phyloP scores from a whole-genome alignment of 2,113 vertebrate genomes.

The Calcarius ornatus region DNA sequence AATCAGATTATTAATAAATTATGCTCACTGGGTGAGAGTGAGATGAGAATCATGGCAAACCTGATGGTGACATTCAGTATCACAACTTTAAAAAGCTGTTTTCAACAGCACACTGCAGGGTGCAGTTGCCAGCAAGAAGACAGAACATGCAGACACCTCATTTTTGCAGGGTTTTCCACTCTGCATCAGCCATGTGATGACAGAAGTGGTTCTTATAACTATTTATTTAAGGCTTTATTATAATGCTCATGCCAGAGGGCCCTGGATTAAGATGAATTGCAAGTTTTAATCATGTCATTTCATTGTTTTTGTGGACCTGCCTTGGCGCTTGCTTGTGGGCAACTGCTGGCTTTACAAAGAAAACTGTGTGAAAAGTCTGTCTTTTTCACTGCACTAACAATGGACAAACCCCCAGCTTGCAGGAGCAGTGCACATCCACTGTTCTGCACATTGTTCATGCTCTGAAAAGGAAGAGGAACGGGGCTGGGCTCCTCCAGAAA shows the following conservation, averaged over 20 bases:
- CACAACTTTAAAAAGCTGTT: background rate
- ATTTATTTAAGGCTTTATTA: background rate
- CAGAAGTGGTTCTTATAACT: background rate
- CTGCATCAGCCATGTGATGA: background rate
- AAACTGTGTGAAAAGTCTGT: background rate
- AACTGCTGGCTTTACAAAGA: background rate
- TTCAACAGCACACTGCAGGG: background rate
- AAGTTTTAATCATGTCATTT: background rate
- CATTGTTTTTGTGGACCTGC: background rate
- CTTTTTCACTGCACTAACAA: background rate
- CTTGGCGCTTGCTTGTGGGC: background rate
- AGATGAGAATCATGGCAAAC: background rate
- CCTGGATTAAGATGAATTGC: background rate
- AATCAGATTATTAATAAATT: background rate
- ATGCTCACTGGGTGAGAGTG: background rate
- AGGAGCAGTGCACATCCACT: background rate
- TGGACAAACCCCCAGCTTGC: background rate
- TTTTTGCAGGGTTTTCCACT: background rate
- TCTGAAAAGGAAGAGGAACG: slow-evolving; percentile 44
- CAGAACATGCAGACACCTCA: background rate
- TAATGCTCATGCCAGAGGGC: background rate
- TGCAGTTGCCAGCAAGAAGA: background rate
- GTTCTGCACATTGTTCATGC: background rate
- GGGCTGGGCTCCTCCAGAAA: slow-evolving; percentile 36
- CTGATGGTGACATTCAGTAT: background rate